These are phyloP conservation scores for Psittacara wagleri DNA, from an alignment of 2,113 vertebrate genomes.

Conservation along the genomic window DNA sequence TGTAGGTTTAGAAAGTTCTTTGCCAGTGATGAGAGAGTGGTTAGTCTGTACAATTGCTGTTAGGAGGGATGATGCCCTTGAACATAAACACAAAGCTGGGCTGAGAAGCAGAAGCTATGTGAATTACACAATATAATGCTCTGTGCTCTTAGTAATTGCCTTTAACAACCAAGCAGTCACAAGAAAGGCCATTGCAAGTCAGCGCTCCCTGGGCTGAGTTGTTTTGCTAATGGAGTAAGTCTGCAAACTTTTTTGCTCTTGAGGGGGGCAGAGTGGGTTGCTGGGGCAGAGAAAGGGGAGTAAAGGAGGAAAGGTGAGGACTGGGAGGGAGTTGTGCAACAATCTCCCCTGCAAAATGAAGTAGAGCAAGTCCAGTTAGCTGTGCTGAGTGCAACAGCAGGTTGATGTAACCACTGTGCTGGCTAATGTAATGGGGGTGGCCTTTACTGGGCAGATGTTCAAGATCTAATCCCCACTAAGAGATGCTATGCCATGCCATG, in stretches of 20 bases:
- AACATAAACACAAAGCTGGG: background rate
- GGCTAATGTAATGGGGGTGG: background rate
- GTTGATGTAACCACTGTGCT: background rate
- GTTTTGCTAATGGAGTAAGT: constrained; percentile 20
- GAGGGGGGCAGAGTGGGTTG: background rate
- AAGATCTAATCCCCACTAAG: background rate
- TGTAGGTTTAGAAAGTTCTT: background rate
- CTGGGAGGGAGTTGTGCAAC: background rate
- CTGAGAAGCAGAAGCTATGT: background rate
- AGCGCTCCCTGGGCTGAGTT: background rate
- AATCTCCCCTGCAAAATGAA: background rate
- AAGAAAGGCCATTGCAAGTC: constrained; percentile 16
- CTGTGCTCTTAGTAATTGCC: background rate
- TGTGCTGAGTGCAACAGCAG: background rate
- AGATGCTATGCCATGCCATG: background rate
- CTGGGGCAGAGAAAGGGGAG: background rate
- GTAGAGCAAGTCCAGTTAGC: background rate
- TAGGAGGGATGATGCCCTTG: background rate
- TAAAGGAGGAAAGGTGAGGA: background rate
- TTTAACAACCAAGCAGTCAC: background rate
- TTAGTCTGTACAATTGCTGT: background rate
- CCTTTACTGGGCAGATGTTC: background rate
- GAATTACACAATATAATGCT: background rate
- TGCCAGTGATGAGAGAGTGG: background rate
- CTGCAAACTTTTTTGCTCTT: constrained; percentile 7